A percentile compares a stretch with the other conserved stretches of the same genome.
phyloP scores from a whole-genome alignment of 2,797 vertebrate species.

The Benthosema pterotum region DNA sequence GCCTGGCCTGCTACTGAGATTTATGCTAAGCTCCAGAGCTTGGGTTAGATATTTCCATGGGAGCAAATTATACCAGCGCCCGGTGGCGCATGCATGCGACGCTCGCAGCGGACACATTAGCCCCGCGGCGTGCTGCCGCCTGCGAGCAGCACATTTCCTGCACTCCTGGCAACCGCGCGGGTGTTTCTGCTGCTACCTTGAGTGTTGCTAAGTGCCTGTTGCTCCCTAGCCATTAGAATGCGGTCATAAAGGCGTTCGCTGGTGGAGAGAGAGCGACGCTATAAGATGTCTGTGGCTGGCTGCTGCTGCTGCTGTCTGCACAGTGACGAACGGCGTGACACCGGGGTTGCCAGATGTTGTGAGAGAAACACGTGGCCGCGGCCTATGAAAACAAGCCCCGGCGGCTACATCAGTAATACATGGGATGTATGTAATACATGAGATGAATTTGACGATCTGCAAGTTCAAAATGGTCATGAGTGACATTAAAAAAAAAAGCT shows the following conservation, averaged over 20 bases:
- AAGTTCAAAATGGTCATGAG: no score
- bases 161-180: conserved; percentile 37
- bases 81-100: conserved; percentile 8
- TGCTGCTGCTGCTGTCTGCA: no score
- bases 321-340: conserved; percentile 12
- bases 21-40: conserved; percentile 2
- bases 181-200: conserved; percentile 37
- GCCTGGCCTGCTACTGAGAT: background rate
- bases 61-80: conserved; percentile 13
- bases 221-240: conserved; percentile 16
- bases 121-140: conserved; percentile 17
- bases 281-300: conserved; percentile 25
- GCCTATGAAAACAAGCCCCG: no score
- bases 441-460: no score
- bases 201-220: conserved; percentile 36
- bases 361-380: no score
- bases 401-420: no score
- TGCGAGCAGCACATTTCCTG: conserved; percentile 38
- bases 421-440: no score
- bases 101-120: conserved; percentile 33
- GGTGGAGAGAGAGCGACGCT: conserved; percentile 31
- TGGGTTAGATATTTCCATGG: conserved; percentile 5
- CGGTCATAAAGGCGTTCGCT: background rate
- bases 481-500: no score
- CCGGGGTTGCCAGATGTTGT: background rate